phyloP scores from a whole-genome alignment of 2,888 invertebrate genomes.

The Sphaerophoria rueppellii region DNA sequence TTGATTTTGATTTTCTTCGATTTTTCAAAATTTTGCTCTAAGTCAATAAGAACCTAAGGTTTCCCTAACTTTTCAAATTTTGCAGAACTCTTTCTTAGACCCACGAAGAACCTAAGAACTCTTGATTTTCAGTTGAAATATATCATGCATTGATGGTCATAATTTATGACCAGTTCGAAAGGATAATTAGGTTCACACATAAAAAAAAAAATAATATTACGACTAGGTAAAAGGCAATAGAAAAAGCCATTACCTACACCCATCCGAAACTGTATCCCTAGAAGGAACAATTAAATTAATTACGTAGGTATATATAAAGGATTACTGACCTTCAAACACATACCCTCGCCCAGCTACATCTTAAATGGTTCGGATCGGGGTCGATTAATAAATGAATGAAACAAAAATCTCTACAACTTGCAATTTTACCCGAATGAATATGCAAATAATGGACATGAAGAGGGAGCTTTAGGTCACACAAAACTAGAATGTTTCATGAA shows the following conservation, averaged over 20 bases:
- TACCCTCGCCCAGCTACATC: background rate
- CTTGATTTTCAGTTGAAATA: no score
- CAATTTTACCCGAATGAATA: constrained; percentile 51
- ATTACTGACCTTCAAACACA: constrained; percentile 44
- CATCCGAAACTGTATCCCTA: constrained; percentile 55
- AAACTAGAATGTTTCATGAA: constrained; percentile 56
- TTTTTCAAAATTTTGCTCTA: no score
- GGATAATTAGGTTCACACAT: constrained; percentile 42
- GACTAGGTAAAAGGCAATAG: constrained; percentile 52
- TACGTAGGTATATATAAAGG: constrained; percentile 62
- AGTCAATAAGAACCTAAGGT: no score
- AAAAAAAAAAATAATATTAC: constrained; percentile 18
- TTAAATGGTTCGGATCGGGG: background rate
- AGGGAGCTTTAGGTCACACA: constrained; percentile 56
- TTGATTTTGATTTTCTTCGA: no score
- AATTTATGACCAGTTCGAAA: constrained; percentile 58
- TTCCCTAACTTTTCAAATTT: no score
- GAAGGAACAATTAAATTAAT: constrained; percentile 62
- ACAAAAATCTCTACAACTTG: constrained; percentile 9
- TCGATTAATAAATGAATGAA: constrained; percentile 2
- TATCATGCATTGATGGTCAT: constrained; percentile 60
- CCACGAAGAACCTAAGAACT: no score
- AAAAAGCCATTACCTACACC: constrained; percentile 49
- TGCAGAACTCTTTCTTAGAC: no score
- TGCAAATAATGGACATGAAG: constrained; percentile 58